Percentiles rank a stretch among this genome's conserved stretches.
phyloP scores from a whole-genome alignment of 2,797 vertebrate species.

The Podarcis siculus region DNA sequence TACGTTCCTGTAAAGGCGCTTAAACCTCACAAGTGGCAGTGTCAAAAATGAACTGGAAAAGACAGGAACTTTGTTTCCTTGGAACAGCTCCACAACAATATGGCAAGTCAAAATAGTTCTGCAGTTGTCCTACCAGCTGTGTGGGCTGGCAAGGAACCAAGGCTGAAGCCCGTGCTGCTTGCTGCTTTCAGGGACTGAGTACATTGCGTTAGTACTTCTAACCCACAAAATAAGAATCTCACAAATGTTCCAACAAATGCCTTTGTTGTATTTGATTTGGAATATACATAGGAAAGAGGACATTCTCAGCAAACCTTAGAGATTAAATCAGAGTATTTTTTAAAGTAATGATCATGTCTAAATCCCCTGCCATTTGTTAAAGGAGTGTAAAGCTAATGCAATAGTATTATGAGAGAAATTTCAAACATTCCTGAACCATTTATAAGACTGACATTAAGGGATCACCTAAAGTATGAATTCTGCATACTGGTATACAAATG shows the following conservation, averaged over 20 bases:
- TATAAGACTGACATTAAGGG: neutral
- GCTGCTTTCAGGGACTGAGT: neutral
- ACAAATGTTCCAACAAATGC: neutral
- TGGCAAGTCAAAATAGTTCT: slow-evolving; percentile 5
- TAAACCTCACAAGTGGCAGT: neutral
- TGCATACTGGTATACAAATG: slow-evolving; percentile 11
- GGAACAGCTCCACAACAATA: slow-evolving; percentile 2
- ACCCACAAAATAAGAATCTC: neutral
- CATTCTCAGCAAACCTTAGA: neutral
- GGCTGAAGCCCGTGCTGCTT: neutral
- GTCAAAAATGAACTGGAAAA: neutral
- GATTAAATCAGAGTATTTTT: neutral
- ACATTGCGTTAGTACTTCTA: neutral
- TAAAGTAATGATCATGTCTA: neutral
- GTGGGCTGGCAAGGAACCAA: slow-evolving; percentile 7
- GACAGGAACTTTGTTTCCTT: slow-evolving; percentile 3
- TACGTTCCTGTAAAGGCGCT: neutral
- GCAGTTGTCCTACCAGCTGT: slow-evolving; percentile 17
- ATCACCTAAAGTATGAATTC: slow-evolving; percentile 2
- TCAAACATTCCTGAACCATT: slow-evolving; percentile 1
- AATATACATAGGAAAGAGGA: neutral
- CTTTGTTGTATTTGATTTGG: slow-evolving; percentile 10
- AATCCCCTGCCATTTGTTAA: neutral
- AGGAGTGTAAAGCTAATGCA: neutral
- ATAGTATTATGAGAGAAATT: neutral